A percentile compares a stretch with the other conserved stretches of the same genome.
phyloP scores from a whole-genome alignment of 2,797 vertebrate genomes.

The Pagetopsis macropterus region DNA sequence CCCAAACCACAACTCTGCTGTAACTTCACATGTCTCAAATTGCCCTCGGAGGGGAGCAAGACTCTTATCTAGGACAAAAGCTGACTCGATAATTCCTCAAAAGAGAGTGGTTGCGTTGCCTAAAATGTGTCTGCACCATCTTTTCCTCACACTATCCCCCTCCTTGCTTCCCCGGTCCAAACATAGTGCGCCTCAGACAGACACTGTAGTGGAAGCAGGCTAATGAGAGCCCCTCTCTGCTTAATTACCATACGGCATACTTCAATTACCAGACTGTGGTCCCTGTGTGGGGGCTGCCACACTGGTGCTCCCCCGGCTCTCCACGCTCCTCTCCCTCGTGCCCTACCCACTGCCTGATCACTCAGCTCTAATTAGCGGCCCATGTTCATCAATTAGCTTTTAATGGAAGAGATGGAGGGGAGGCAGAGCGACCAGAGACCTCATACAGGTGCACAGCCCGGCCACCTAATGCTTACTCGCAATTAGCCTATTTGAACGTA shows the following conservation, averaged over 20 bases:
- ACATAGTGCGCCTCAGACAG: conserved; percentile 56
- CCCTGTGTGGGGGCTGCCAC: conserved; percentile 71
- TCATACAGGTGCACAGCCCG: conserved; percentile 72
- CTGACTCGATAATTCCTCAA: conserved; percentile 77
- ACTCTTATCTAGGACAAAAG: conserved; percentile 79
- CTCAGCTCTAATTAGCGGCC: conserved; percentile 77
- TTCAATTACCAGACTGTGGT: conserved; percentile 80
- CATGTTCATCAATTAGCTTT: conserved; percentile 83
- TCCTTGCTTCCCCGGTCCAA: conserved; percentile 36
- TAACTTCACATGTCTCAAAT: conserved; percentile 74
- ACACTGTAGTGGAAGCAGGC: conserved; percentile 70
- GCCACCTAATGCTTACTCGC: conserved; percentile 59
- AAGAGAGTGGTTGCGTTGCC: conserved; percentile 65
- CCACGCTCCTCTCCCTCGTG: conserved; percentile 49
- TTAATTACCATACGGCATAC: conserved; percentile 81
- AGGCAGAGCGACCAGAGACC: conserved; percentile 68
- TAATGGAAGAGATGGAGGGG: conserved; percentile 76
- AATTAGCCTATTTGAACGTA: conserved; percentile 63
- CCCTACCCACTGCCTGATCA: conserved; percentile 71
- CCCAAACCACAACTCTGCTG: conserved; percentile 71
- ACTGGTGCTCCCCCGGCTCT: conserved; percentile 65
- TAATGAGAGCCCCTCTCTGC: conserved; percentile 79
- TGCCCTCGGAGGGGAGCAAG: conserved; percentile 71
- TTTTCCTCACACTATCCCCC: conserved; percentile 21
- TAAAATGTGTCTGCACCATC: conserved; percentile 56